Conservation (phyloP, 2,797 vertebrate species). For the Mormyrops attenuatus region DNA sequence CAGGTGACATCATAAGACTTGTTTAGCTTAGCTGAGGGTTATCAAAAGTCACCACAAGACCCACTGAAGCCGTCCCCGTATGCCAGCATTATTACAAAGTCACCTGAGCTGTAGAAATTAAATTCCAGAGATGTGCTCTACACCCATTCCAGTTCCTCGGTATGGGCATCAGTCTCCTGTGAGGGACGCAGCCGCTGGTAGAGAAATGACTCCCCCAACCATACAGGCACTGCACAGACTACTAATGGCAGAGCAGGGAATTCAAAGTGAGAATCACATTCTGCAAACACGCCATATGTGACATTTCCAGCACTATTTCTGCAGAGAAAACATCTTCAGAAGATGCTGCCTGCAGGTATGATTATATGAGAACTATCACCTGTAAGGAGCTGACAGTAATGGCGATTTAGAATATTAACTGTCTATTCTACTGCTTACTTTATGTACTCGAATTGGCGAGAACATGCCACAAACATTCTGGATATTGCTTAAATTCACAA, state of each 20-base stretch:
- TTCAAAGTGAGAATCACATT: conserved; percentile 15
- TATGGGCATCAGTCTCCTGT: conserved; percentile 4
- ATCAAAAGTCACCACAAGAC: neutral
- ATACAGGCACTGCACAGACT: neutral
- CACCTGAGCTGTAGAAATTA: neutral
- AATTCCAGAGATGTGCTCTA: neutral
- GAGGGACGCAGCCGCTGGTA: neutral
- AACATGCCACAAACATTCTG: neutral
- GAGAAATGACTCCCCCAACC: conserved; percentile 12
- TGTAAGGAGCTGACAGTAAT: neutral
- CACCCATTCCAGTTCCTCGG: neutral
- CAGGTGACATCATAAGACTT: neutral
- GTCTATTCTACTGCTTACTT: neutral
- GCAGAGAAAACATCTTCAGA: neutral
- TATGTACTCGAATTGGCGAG: neutral
- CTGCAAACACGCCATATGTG: neutral
- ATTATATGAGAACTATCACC: neutral
- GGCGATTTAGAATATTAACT: neutral
- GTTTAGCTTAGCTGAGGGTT: neutral
- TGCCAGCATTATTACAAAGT: neutral
- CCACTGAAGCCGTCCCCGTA: neutral
- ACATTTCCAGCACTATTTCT: neutral
- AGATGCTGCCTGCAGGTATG: neutral
- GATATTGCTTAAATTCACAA: neutral
- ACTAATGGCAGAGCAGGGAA: conserved; percentile 14